Base-by-base conservation (phyloP, 2,888 invertebrate genomes). In the Caenorhabditis sp. region DNA sequence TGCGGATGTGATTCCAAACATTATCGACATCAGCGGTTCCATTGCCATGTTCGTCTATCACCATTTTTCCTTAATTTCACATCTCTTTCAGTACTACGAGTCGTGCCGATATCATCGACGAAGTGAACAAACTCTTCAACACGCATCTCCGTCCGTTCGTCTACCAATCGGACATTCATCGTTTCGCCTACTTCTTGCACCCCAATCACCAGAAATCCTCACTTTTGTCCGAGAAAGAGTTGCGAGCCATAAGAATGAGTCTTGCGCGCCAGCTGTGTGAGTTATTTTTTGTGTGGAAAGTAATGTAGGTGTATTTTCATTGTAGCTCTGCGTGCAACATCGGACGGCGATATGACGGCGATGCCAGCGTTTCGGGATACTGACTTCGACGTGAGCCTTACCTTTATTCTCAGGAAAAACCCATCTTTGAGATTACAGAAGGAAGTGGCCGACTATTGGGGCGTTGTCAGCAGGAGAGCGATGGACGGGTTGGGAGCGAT, bases 151-250 rank as follows among this genome's bases (percentile, higher is more conserved):
- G 41, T 4, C 68, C 68, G 27, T 58, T 68, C 13, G 52, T 56
- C 17, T 13, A 43, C 5, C 50, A 59, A 15, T 58, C 68, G 2
- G 68, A 68, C 45, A 9, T 52, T 13, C 68, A 68, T 30, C 58
- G 68, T 5, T 68, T 68, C 20, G 68, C 68, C 11, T 4, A 52
- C 20, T 68, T 52, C 52, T 52, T 68, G 6, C 68, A 68, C 20
- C 68, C 68, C 8, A 32, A 20, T n/a, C 50, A 43, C 11, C 32
- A 68, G 35, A 32, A 30, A 11, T 9, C 50, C 2, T 0, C 3
- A 0, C 0, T 32, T 0, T 13, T 68, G 0, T 7, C 59, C 6
- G 13, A 7, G 4, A 2, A 7, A 0, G 58, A 58, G n/a, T 68
- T 58, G 68, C 8, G 13, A 1, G 0, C 13, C 1, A 45, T 68